Base-by-base conservation (phyloP, 2,797 vertebrate genomes). In the Coreius guichenoti region DNA sequence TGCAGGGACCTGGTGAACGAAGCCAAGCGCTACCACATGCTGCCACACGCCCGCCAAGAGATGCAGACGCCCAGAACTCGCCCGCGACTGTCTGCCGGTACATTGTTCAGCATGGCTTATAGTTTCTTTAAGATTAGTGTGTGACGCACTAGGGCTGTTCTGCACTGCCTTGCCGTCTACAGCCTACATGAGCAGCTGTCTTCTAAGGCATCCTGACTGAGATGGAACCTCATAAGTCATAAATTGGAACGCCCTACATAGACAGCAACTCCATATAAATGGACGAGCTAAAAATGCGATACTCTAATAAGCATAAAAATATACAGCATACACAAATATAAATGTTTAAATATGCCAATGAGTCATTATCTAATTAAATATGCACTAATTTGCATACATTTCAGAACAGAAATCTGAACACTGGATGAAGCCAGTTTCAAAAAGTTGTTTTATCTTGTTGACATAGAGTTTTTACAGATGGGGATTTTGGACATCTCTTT, bases 11-110 rank as follows among this genome's bases (percentile, higher is more conserved):
- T 99, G 87, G 98, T 99, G 90, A 99, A 99, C 0, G 98, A 99
- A 89, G 97, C 98, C 91, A 99, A 99, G 83, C 97, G 98, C 75
- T 99, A 99, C 90, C 98, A 99, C 96, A 99, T 99, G 98, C 93
- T 99, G 92, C 98, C 98, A 0, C 98, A 99, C 0, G 98, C 98
- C 11, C 95, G 98, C 73, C 98, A 99, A 88, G 98, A 99, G 92
- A 99, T 99, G 98, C 98, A 99, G 94, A 99, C 98, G 0, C 97
- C 98, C 0, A 92, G 98, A 86, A 98, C 97, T 31, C 94, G 98
- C 81, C 98, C 98, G 14, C 95, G 98, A 86, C 97, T 99, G 82
- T 99, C 98, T 9, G 98, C 98, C 92, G 98, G 98, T 99, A 94
- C 86, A 75, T 79, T 49, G 36, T 79, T 79, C 39, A 65, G 36